Conservation (phyloP, 2,113 vertebrate genomes). For the Aptenodytes forsteri region DNA sequence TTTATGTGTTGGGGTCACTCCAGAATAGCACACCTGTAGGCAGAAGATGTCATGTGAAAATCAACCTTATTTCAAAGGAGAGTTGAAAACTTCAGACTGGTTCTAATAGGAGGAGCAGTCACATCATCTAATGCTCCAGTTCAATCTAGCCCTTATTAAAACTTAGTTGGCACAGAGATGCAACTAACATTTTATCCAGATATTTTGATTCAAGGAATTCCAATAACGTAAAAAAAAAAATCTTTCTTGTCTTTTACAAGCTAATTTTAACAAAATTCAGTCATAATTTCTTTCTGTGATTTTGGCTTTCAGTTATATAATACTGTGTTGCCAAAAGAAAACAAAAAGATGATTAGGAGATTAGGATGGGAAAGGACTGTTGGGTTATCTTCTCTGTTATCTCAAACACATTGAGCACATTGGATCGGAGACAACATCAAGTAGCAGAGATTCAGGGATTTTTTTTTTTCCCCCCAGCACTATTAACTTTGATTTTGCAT, state of each 20-base stretch:
- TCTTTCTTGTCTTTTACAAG: neutral
- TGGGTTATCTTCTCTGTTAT: neutral
- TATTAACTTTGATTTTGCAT: constrained; percentile 17
- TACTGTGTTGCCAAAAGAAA: neutral
- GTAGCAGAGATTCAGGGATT: neutral
- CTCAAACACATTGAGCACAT: neutral
- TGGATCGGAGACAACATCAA: neutral
- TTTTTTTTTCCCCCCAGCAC: neutral
- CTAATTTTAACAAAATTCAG: neutral
- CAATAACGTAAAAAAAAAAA: neutral
- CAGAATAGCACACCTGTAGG: neutral
- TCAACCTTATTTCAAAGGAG: neutral
- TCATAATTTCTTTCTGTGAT: neutral
- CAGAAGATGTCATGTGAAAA: neutral
- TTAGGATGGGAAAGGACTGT: neutral
- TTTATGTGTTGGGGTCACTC: neutral
- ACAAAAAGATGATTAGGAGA: neutral
- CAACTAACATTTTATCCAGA: neutral
- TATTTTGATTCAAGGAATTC: neutral
- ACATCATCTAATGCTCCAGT: neutral
- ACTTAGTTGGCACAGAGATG: neutral
- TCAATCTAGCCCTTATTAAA: neutral
- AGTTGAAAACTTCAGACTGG: neutral
- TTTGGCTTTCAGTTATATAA: neutral
- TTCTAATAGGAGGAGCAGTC: neutral